A percentile compares a stretch with the other conserved stretches of the same genome.
phyloP scores from a whole-genome alignment of 2,113 vertebrate species.

The Nesogale talazaci region DNA sequence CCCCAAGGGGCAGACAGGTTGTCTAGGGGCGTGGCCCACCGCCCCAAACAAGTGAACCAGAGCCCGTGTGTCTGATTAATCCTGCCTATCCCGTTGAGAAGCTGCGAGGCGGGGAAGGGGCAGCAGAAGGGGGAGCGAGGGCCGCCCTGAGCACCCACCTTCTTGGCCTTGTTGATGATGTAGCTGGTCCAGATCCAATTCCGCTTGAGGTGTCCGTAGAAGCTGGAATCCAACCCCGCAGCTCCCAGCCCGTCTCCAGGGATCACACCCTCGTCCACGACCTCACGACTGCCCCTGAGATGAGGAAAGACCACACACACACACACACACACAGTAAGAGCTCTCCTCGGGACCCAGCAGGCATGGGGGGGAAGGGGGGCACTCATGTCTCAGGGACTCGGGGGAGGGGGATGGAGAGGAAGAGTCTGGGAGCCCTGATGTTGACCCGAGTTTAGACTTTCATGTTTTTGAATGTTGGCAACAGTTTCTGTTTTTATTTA shows the following conservation, averaged over 20 bases:
- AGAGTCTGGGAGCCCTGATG: background rate
- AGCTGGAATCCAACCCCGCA: conserved; percentile 94
- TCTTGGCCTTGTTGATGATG: conserved; percentile 88
- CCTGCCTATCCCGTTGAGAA: background rate
- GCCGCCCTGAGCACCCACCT: conserved; percentile 78
- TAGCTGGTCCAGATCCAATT: conserved; percentile 99
- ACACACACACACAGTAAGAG: background rate
- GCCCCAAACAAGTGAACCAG: background rate
- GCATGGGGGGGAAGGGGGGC: rapidly evolving
- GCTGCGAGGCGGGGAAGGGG: background rate
- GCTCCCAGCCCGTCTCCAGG: conserved; percentile 95
- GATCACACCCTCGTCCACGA: conserved; percentile 90
- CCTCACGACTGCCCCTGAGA: conserved; percentile 89
- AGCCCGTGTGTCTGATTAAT: background rate
- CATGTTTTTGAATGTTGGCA: background rate
- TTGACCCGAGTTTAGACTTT: too few relatives aligned
- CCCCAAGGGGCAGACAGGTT: background rate
- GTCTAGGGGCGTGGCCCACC: background rate
- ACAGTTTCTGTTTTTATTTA: background rate
- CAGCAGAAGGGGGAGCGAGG: background rate
- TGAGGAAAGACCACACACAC: background rate
- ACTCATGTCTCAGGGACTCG: background rate
- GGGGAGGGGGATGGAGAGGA: background rate
- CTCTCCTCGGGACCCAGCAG: background rate
- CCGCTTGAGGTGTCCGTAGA: conserved; percentile 95